These are phyloP conservation scores for Zele albiditarsus DNA, from an alignment of 2,888 invertebrate species.

Conservation along the genomic window DNA sequence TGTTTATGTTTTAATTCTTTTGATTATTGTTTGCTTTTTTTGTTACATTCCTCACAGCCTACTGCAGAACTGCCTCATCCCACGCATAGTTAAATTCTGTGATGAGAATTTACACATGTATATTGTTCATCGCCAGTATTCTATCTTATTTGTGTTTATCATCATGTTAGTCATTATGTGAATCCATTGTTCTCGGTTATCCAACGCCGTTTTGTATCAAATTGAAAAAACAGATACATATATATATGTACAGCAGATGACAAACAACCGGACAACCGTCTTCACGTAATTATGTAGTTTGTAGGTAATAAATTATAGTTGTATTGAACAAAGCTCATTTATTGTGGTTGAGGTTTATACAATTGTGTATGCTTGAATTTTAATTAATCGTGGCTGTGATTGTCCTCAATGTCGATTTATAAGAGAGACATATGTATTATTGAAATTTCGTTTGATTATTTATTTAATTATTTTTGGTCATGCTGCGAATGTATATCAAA, in stretches of 20 bases:
- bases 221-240: not conserved
- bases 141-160: not conserved
- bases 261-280: not conserved
- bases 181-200: not conserved
- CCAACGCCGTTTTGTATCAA: not conserved
- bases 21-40: not conserved
- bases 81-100: not conserved
- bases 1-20: not conserved
- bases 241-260: not conserved
- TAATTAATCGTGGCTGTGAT: conserved; percentile 42
- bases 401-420: conserved; percentile 39
- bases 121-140: not conserved
- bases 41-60: conserved; percentile 6
- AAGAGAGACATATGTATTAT: conserved; percentile 28
- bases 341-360: conserved; percentile 17
- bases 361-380: conserved; percentile 37
- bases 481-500: not conserved
- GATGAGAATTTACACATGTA: conserved; percentile 7
- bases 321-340: conserved; percentile 16
- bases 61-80: not conserved
- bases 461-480: not conserved
- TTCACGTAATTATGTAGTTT: not conserved
- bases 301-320: not conserved
- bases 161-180: not conserved
- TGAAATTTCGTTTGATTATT: not conserved